These are phyloP conservation scores for Dendroctonus valens DNA, from an alignment of 1,140 invertebrate species.

Conservation along the genomic window DNA sequence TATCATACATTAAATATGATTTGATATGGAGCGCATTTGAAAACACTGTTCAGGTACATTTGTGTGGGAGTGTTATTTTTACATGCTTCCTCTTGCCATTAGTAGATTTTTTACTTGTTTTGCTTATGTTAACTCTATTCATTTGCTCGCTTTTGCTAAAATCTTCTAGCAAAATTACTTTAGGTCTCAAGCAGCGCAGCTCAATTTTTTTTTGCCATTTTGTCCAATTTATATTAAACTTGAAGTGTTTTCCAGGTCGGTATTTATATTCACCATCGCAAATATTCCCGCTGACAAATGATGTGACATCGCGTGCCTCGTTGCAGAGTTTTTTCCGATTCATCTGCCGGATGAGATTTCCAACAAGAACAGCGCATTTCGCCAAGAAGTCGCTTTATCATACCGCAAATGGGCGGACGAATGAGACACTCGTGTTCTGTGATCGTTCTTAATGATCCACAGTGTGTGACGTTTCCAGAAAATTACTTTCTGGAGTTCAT, in stretches of 20 bases:
- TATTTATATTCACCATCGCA: constrained; percentile 4
- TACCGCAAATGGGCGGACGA: constrained; percentile 16
- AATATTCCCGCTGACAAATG: constrained; percentile 27
- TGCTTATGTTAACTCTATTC: too few relatives aligned
- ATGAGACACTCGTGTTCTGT: constrained; percentile 17
- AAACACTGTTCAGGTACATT: too few relatives aligned
- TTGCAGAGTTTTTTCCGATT: constrained; percentile 20
- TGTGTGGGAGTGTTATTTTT: too few relatives aligned
- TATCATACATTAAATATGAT: background rate
- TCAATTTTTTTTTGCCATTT: too few relatives aligned
- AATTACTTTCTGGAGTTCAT: constrained; percentile 19
- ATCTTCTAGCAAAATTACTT: too few relatives aligned
- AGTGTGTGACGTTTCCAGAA: constrained; percentile 12
- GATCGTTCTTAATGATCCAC: constrained; percentile 25
- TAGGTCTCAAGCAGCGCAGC: too few relatives aligned
- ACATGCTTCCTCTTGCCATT: too few relatives aligned
- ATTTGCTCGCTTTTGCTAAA: too few relatives aligned
- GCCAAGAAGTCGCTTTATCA: constrained; percentile 28
- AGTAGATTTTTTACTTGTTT: too few relatives aligned
- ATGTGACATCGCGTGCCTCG: constrained; percentile 21
- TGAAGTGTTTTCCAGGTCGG: background rate
- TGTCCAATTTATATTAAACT: too few relatives aligned
- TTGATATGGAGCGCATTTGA: too few relatives aligned
- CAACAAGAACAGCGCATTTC: constrained; percentile 19
- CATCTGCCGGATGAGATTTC: constrained; percentile 23